phyloP scores from a whole-genome alignment of 2,888 invertebrate species.

The Merodon equestris region DNA sequence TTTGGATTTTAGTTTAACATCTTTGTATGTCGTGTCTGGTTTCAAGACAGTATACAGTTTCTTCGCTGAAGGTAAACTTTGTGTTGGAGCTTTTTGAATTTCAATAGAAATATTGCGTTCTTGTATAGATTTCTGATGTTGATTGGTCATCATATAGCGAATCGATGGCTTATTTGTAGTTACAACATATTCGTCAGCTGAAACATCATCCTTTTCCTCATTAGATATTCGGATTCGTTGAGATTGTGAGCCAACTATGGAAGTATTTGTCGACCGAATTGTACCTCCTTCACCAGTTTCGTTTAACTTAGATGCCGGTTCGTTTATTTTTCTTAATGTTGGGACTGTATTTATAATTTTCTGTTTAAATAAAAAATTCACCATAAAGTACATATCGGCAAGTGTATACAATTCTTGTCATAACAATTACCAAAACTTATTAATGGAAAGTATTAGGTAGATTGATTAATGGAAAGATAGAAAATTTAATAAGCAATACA shows the following conservation, averaged over 20 bases:
- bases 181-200: too few species aligned
- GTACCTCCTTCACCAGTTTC: constrained; percentile 30
- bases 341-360: constrained; percentile 71
- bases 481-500: background rate
- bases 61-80: constrained; percentile 42
- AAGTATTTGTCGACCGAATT: constrained; percentile 73
- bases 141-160: constrained; percentile 28
- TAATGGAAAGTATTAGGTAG: too few species aligned
- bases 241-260: constrained; percentile 74
- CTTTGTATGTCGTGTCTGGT: constrained; percentile 32
- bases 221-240: constrained; percentile 50
- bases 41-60: constrained; percentile 71
- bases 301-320: constrained; percentile 38
- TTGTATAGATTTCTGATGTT: constrained; percentile 51
- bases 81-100: constrained; percentile 1
- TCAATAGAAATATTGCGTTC: constrained; percentile 23
- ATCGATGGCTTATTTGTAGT: too few species aligned
- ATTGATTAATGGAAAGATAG: background rate
- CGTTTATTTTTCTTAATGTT: constrained; percentile 71
- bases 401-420: too few species aligned
- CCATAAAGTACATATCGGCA: too few species aligned
- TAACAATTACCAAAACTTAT: too few species aligned
- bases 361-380: constrained; percentile 62
- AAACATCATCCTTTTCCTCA: too few species aligned
- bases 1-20: constrained; percentile 20